These are phyloP conservation scores for Tricholaema leucomelas DNA, from an alignment of 2,113 vertebrate genomes.

Conservation along the genomic window DNA sequence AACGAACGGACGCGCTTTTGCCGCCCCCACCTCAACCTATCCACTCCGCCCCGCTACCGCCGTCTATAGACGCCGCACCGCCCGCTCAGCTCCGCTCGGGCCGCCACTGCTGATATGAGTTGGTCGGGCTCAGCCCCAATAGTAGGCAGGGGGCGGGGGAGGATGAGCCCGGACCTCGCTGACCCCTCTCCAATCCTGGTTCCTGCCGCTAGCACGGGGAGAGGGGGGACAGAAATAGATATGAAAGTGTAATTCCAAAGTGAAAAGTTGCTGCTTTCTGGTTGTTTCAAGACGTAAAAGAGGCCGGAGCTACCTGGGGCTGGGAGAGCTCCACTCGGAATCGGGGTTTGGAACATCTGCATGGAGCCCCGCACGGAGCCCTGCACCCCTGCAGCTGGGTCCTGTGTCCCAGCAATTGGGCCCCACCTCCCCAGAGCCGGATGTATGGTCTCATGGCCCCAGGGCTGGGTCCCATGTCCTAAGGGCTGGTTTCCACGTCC, in stretches of 20 bases:
- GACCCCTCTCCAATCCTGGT: too few species aligned
- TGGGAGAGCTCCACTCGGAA: background rate
- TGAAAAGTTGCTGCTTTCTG: background rate
- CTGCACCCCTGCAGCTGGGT: background rate
- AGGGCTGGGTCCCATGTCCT: background rate
- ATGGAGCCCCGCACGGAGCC: too few species aligned
- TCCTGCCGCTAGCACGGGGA: too few species aligned
- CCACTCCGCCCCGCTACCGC: background rate
- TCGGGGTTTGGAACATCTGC: too few species aligned
- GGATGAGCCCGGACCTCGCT: background rate
- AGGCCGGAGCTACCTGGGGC: background rate
- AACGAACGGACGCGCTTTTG: background rate
- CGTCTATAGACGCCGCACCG: background rate
- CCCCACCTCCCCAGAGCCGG: background rate
- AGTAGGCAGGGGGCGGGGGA: background rate
- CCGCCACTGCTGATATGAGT: background rate
- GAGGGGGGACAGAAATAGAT: too few species aligned
- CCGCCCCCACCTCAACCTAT: background rate
- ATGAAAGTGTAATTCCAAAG: too few species aligned
- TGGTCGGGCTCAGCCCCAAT: background rate
- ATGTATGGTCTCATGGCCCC: rapidly evolving
- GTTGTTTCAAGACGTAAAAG: background rate
- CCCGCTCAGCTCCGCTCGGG: background rate
- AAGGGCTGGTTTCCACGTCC: background rate
- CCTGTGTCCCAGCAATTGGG: background rate